Conservation (phyloP, 2,113 vertebrate genomes). For the Pelvicachromis taeniatus region DNA sequence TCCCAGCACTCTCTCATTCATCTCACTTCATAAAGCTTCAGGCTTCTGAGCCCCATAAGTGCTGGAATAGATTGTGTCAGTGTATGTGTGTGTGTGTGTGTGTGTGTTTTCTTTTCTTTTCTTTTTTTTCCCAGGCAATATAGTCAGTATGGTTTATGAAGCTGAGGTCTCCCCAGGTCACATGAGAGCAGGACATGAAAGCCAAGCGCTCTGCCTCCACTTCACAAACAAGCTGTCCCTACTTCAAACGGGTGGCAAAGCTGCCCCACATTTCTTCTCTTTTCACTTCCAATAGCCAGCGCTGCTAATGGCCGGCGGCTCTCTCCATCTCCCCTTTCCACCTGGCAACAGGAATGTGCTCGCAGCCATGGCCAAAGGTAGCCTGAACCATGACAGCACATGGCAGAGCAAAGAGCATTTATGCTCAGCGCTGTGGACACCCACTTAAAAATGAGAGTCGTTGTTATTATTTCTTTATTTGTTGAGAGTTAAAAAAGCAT, state of each 20-base stretch:
- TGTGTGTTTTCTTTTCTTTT: background rate
- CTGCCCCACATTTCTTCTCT: slow-evolving; percentile 55
- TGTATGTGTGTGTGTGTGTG: background rate
- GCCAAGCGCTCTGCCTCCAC: slow-evolving; percentile 48
- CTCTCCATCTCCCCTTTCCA: slow-evolving; percentile 48
- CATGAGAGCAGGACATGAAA: slow-evolving; percentile 65
- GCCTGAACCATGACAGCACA: slow-evolving; percentile 39
- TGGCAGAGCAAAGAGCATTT: background rate
- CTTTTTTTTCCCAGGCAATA: slow-evolving; percentile 16
- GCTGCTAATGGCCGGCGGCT: slow-evolving; percentile 57
- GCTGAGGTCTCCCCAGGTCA: slow-evolving; percentile 59
- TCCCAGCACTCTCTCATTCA: slow-evolving; percentile 39
- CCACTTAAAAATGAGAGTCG: background rate
- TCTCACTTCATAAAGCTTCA: slow-evolving; percentile 53
- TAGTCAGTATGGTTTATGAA: slow-evolving; percentile 64
- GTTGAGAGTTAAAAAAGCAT: background rate
- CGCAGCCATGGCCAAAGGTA: slow-evolving; percentile 52
- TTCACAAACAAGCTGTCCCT: slow-evolving; percentile 70
- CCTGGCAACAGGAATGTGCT: slow-evolving; percentile 48
- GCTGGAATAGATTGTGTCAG: slow-evolving; percentile 50
- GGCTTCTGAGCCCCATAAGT: slow-evolving; percentile 38
- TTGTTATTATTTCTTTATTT: background rate
- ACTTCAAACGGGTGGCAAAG: slow-evolving; percentile 61
- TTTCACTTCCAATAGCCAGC: slow-evolving; percentile 57
- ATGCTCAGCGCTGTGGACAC: background rate